phyloP scores from a whole-genome alignment of 2,797 vertebrate genomes.

The Octomys mimax region DNA sequence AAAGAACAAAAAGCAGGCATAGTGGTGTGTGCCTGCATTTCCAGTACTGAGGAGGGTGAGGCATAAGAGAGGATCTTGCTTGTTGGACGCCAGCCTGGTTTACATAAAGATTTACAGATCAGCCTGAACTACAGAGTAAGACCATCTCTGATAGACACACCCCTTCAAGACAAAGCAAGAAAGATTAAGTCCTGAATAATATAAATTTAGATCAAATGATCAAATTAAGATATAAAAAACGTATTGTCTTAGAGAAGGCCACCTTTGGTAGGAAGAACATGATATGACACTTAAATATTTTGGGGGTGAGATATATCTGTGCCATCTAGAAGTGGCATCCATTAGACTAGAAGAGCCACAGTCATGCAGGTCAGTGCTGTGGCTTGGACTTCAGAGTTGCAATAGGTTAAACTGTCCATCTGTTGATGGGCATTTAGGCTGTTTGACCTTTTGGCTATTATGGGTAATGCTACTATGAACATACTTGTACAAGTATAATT shows the following conservation, averaged over 20 bases:
- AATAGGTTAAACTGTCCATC: not conserved
- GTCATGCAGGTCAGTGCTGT: fast-evolving
- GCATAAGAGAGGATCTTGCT: not conserved
- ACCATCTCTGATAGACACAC: not conserved
- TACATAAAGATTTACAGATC: not conserved
- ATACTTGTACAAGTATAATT: not conserved
- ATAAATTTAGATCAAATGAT: not conserved
- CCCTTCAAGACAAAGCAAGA: not conserved
- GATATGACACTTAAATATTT: not conserved
- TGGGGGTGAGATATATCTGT: not conserved
- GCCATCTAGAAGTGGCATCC: not conserved
- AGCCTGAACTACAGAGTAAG: not conserved
- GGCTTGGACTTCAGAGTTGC: not conserved
- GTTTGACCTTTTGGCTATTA: not conserved
- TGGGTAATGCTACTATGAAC: not conserved
- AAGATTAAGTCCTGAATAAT: not conserved
- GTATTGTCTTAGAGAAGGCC: not conserved
- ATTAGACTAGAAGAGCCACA: not conserved
- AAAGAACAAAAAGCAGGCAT: not conserved
- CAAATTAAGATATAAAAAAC: not conserved
- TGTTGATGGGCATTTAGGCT: not conserved
- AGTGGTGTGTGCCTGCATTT: not conserved
- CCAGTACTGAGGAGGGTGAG: not conserved
- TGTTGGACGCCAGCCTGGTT: not conserved
- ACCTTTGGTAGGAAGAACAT: not conserved